Evolutionary conservation across 2,113 vertebrate genomes (phyloP).

Genomic region (Shinisaurus crocodilurus): DNA sequence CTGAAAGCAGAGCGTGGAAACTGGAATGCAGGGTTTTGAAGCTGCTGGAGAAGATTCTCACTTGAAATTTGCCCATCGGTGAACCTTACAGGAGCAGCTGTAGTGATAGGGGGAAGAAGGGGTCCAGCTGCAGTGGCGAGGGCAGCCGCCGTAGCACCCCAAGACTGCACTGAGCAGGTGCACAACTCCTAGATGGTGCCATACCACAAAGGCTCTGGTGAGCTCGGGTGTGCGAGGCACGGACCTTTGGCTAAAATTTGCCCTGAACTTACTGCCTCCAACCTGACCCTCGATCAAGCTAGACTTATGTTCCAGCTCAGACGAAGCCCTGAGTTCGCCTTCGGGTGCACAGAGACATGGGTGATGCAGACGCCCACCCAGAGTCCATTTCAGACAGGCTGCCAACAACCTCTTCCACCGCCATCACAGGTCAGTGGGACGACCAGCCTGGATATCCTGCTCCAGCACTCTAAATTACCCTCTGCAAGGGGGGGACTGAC

Average conservation of each 20-base stretch:
- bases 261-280: neutral
- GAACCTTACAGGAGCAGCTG: too few species aligned
- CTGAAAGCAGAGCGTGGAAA: too few species aligned
- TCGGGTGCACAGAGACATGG: too few species aligned
- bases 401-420: neutral
- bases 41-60: too few species aligned
- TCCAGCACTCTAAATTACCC: neutral
- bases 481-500: neutral
- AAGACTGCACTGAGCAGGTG: neutral
- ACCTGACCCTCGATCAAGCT: neutral
- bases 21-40: too few species aligned
- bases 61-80: too few species aligned
- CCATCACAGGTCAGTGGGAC: neutral
- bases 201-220: neutral
- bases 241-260: too few species aligned
- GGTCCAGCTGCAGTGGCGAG: too few species aligned
- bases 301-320: neutral
- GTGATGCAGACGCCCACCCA: too few species aligned
- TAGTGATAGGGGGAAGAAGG: too few species aligned
- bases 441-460: neutral
- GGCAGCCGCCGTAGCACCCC: too few species aligned
- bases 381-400: too few species aligned
- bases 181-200: neutral
- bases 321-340: neutral
- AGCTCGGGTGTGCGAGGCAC: neutral